These are phyloP conservation scores for Siniperca obscura DNA, from an alignment of 2,797 vertebrate species.

Conservation along the genomic window DNA sequence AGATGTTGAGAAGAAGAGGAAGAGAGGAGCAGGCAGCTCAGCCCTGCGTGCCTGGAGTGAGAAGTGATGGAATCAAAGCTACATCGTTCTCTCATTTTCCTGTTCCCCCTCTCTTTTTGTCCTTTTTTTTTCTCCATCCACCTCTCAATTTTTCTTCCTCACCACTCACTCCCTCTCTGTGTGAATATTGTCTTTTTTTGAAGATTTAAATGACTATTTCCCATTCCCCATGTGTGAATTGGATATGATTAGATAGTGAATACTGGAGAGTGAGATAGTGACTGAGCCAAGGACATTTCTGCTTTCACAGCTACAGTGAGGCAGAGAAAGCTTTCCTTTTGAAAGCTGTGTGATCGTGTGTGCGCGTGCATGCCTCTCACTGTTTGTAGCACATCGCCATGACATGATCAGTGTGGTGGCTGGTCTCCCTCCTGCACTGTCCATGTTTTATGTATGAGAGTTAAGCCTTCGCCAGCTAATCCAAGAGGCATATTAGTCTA, in stretches of 20 bases:
- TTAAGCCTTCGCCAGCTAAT: conserved; percentile 72
- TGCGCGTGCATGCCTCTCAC: conserved; percentile 10
- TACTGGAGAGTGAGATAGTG: conserved; percentile 36
- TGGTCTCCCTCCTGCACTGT: conserved; percentile 56
- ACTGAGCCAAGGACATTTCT: conserved; percentile 36
- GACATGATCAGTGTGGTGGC: conserved; percentile 50
- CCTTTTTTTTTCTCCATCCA: conserved; percentile 1
- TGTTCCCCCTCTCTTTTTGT: conserved; percentile 19
- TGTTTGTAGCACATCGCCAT: conserved; percentile 39
- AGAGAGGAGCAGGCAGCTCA: conserved; percentile 37
- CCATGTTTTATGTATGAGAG: conserved; percentile 79
- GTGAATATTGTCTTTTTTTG: conserved; percentile 13
- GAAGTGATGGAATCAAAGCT: conserved; percentile 69
- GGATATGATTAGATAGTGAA: conserved; percentile 29
- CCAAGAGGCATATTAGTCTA: conserved; percentile 51
- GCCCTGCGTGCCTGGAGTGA: conserved; percentile 63
- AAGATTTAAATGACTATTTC: not conserved
- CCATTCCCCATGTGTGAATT: conserved; percentile 17
- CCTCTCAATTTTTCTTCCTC: not conserved
- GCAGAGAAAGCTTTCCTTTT: conserved; percentile 27
- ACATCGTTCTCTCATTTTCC: conserved; percentile 31
- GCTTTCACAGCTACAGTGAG: conserved; percentile 37
- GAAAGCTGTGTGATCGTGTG: conserved; percentile 26
- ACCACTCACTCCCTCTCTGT: conserved; percentile 12
- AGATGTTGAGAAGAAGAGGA: conserved; percentile 29